Base-by-base conservation (phyloP, 2,113 vertebrate genomes). In the Mionectes macconnelli region DNA sequence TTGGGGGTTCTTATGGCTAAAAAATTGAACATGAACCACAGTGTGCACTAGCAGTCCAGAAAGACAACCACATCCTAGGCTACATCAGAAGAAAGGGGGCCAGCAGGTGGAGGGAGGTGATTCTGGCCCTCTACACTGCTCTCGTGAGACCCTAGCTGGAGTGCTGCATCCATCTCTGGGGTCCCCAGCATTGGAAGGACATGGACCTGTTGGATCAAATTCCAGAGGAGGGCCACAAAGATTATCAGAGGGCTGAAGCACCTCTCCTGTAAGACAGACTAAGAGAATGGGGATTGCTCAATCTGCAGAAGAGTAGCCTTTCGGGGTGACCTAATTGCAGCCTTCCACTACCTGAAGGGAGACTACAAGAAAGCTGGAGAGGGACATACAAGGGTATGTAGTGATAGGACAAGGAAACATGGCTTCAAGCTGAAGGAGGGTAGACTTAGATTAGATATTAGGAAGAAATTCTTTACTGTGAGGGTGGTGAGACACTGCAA, bases 61-160 rank as follows among this genome's bases (percentile, higher is more conserved):
- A 1, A 49, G 24, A 30, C 49, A 35, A 0, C 3, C 0, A 2
- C n/a, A 16, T n/a, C 24, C 44, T 64, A 50, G 16, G 40, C 40
- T 72, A 40, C 20, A 42, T 49, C 49, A 57, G 35, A 1, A 79
- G 49, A 49, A 20, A 12, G 0, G 2, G 69, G 74, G 40, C 4
- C 75, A 72, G 66, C 35, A 63, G 35, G 40, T 7, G 1, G 1
- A 87, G 40, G 20, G 16, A 63, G 49, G 24, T 35, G 21, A 25
- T 62, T 63, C n/a, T 63, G 49, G 8, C 30, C n/a, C n/a, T 63
- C 66, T 72, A 42, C 56, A 62, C n/a, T 69, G 56, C 56, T 35
- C 84, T 79, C 16, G 1, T n/a, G 57, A 56, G 20, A 72, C 3
- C 24, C 66, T 30, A 72, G 13, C 49, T 63, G 66, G 3, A 63